Evolutionary conservation across 2,888 invertebrate species (phyloP).

Genomic region (Dermolepida albohirtum): DNA sequence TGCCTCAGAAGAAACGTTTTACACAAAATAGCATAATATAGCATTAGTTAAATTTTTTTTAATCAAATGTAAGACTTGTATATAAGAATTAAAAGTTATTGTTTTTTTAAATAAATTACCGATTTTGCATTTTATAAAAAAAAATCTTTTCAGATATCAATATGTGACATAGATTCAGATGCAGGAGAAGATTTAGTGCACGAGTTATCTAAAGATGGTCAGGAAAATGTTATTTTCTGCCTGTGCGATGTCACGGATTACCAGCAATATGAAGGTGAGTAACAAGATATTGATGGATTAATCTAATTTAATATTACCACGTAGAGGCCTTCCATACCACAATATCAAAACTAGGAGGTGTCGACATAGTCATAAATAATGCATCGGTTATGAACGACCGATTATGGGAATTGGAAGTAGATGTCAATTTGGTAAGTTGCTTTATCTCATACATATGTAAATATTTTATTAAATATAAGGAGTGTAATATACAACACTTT

Average conservation of each 20-base stretch:
- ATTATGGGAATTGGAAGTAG: conserved; percentile 62
- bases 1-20: too few species aligned
- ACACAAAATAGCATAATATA: too few species aligned
- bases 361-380: conserved; percentile 77
- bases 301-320: conserved; percentile 46
- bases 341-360: conserved; percentile 76
- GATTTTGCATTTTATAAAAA: too few species aligned
- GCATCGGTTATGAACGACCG: conserved; percentile 62
- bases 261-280: conserved; percentile 78
- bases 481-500: too few species aligned
- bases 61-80: too few species aligned
- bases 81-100: too few species aligned
- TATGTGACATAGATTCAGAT: conserved; percentile 80
- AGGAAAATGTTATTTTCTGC: conserved; percentile 78
- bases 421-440: conserved; percentile 77
- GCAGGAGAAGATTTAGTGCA: conserved; percentile 77
- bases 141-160: conserved; percentile 70
- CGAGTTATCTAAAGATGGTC: conserved; percentile 74
- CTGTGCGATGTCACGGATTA: conserved; percentile 84
- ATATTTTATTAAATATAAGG: too few species aligned
- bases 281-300: too few species aligned
- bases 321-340: conserved; percentile 81
- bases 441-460: neutral
- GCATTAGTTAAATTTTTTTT: too few species aligned
- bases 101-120: too few species aligned